A percentile compares a stretch with the other conserved stretches of the same genome.
Conservation (phyloP, 2,888 invertebrate genomes). For the Mechanitis mazaeus region DNA sequence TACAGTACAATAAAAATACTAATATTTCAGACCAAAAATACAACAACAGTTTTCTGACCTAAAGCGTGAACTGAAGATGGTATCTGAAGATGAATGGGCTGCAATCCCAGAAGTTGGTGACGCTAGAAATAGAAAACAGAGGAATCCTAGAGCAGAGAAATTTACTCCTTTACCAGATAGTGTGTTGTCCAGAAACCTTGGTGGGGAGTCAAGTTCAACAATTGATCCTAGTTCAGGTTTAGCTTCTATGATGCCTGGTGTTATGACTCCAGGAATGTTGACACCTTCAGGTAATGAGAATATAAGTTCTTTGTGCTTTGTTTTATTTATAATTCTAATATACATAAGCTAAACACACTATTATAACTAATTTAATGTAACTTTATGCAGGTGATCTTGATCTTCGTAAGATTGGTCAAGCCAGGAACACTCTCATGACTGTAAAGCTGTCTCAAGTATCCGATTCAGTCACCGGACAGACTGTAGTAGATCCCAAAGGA, state of each 20-base stretch:
- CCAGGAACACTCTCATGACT: conserved; percentile 98
- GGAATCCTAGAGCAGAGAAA: conserved; percentile 96
- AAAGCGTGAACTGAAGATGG: conserved; percentile 88
- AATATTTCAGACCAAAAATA: conserved; percentile 88
- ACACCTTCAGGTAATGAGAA: conserved; percentile 81
- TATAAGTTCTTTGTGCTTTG: no score
- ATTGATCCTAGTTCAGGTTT: conserved; percentile 91
- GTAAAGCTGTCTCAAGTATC: conserved; percentile 98
- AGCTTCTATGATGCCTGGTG: conserved; percentile 91
- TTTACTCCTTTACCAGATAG: conserved; percentile 99
- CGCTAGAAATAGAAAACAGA: conserved; percentile 95
- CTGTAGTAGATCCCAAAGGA: conserved; percentile 99
- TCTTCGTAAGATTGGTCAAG: conserved; percentile 98
- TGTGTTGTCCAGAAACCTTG: conserved; percentile 89
- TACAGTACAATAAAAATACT: no score
- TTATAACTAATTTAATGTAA: neutral
- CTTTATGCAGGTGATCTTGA: conserved; percentile 86
- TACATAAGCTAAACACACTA: neutral
- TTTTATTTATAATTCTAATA: no score
- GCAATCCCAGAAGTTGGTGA: conserved; percentile 99
- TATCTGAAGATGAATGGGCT: conserved; percentile 96
- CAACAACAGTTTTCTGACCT: conserved; percentile 99
- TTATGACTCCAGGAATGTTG: conserved; percentile 90
- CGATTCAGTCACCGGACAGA: conserved; percentile 99
- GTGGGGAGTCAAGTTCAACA: conserved; percentile 85